Percentiles rank a stretch among this genome's conserved stretches.
Evolutionary conservation across 2,888 invertebrate species (phyloP).

Genomic region (Leucoptera coffeella): DNA sequence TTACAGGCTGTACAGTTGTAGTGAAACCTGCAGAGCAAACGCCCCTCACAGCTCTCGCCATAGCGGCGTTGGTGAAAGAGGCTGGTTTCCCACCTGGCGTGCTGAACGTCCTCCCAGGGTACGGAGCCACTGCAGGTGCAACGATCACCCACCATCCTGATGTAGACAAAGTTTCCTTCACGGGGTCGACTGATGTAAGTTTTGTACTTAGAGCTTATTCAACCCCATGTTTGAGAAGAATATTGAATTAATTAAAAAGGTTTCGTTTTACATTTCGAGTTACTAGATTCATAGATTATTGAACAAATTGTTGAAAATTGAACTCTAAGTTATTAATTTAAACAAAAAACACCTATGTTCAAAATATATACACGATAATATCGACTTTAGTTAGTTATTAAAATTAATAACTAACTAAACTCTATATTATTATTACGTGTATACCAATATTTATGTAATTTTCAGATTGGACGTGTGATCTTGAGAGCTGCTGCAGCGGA

Average conservation of each 20-base stretch:
- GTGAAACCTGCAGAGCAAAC: constrained; percentile 95
- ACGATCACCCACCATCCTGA: constrained; percentile 65
- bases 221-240: not conserved
- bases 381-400: too few species aligned
- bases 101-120: constrained; percentile 82
- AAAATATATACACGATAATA: too few species aligned
- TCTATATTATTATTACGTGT: too few species aligned
- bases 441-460: not conserved
- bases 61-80: constrained; percentile 78
- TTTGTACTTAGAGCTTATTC: too few species aligned
- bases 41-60: constrained; percentile 78
- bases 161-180: constrained; percentile 84
- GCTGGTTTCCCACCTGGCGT: constrained; percentile 90
- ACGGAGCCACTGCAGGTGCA: constrained; percentile 70
- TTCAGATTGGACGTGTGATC: constrained; percentile 38
- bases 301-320: too few species aligned
- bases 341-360: too few species aligned
- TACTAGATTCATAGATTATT: too few species aligned
- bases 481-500: constrained; percentile 64
- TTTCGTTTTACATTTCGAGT: too few species aligned
- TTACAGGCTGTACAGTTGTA: constrained; percentile 68
- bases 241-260: constrained; percentile 7
- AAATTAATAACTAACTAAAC: too few species aligned
- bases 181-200: constrained; percentile 36
- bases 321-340: too few species aligned